Conservation (phyloP, 92 coral and sea anemone genomes). For the Epizoanthus illoricatus region DNA sequence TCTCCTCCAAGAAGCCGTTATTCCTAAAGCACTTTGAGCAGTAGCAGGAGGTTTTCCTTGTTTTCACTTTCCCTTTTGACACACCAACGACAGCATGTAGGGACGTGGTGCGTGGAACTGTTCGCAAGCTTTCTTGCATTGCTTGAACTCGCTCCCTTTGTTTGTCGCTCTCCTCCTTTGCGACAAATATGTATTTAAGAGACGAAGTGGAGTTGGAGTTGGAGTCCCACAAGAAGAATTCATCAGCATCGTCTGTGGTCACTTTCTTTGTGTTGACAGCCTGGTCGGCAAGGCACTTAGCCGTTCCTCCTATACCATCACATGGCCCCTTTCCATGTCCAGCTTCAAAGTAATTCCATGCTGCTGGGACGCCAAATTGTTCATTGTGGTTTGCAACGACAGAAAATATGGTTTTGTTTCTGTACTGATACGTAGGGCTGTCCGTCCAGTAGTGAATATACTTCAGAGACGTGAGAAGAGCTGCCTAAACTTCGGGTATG, state of each 20-base stretch:
- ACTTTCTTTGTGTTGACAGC: constrained; percentile 44
- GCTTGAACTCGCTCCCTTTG: neutral
- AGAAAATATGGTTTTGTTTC: constrained; percentile 57
- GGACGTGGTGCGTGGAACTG: constrained; percentile 21
- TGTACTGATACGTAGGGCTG: constrained; percentile 59
- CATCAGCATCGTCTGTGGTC: constrained; percentile 40
- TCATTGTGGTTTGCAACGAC: constrained; percentile 19
- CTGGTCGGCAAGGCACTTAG: constrained; percentile 53
- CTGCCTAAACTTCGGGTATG: constrained; percentile 7
- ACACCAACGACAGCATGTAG: constrained; percentile 22
- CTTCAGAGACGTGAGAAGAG: neutral
- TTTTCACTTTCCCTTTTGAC: constrained; percentile 9
- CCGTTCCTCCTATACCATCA: constrained; percentile 53
- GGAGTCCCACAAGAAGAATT: constrained; percentile 42
- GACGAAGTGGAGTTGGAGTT: constrained; percentile 1
- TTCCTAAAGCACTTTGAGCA: constrained; percentile 30
- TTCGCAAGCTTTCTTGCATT: neutral
- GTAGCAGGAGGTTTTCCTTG: constrained; percentile 22
- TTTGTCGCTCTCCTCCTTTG: constrained; percentile 34
- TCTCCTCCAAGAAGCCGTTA: constrained; percentile 3
- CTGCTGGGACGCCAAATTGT: constrained; percentile 41
- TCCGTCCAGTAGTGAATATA: constrained; percentile 47
- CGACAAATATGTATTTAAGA: constrained; percentile 33
- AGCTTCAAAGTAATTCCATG: constrained; percentile 62
- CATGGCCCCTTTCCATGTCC: constrained; percentile 54